Evolutionary conservation across 2,888 invertebrate genomes (phyloP), one percentile per base, ranked within the genome.

Genomic region (Drosophila cognata): DNA sequence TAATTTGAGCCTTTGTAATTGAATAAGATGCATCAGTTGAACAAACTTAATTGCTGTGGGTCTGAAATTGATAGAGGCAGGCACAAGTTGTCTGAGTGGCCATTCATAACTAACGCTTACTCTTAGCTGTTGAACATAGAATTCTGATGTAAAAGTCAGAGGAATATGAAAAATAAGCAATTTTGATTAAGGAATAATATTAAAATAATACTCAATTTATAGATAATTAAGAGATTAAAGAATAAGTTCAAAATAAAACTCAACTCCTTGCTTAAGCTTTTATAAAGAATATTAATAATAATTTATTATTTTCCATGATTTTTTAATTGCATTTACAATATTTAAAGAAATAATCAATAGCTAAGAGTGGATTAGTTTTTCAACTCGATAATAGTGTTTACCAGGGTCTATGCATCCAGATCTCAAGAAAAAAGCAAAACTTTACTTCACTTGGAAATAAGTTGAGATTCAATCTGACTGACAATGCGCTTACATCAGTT

Each of bases 1-100:
- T 89, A 83, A 90, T 90, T 90, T 89, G 71, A 67, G 79, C 70
- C 60, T 59, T 57, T 79, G 78, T 86, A 90, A 90, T 90, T 89
- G 77, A 87, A 90, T 87, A 77, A 78, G 77, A 85, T 74, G 88
- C 85, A 82, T 84, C 85, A 89, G 81, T 57, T 65, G 51, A 52
- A 43, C 65, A 29, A 21, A 63, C 38, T 41, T 33, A 53, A 46
- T 48, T 43, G 16, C 28, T 16, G 21, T 18, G 64, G 31, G 28
- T 10, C 51, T 71, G 68, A 71, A 65, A 81, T 72, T 72, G 77
- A 79, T 77, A 78, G 78, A 35, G 68, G 18, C 18, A n/a, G 33
- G 21, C 50, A 10, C 58, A 29, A 50, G 38, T 46, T 46, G 59
- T 10, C 46, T 33, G 36, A 33, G 28, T 25, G 18, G 43, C 63